Base-by-base conservation (phyloP, 2,888 invertebrate species). In the Mythimna loreyi region DNA sequence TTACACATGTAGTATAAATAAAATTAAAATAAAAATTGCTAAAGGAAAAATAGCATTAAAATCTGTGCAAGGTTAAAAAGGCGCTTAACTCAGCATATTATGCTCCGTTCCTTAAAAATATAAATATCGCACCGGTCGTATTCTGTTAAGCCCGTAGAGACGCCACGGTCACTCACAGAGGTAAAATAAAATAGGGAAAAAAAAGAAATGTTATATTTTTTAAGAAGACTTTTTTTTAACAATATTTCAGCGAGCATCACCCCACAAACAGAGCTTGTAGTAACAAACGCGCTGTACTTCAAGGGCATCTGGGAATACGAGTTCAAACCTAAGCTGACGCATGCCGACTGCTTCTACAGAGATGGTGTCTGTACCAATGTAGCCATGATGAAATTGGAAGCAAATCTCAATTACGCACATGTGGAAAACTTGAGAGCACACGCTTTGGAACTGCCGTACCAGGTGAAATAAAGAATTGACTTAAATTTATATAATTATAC, bases 201-300 rank as follows among this genome's bases (percentile, higher is more conserved):
- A 33, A 5, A 33, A 33, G 8, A 33, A 6, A 33, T 33, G 33
- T 13, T 2, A 11, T 21, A 11, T 11, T 23, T 49, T 21, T 11
- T 5, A 13, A 13, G 33, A 49, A 9, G 28, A 28, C 0, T 36
- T 59, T 7, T 5, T 64, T 49, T 40, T 40, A 16, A 40, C 40
- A 8, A 19, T 2, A 28, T 80, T 78, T 2, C 89, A 97, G 97
- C 86, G 8, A 91, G 92, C 55, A 86, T 97, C 16, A 89, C 89
- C 33, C 89, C 96, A 0, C 88, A 95, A 6, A 93, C 96, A 0
- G 93, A 96, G 58, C 86, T 97, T 53, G 62, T 97, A 0, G 81
- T 97, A 23, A 94, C 96, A 0, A 97, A 97, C 77, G 97, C 97
- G 0, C 84, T 97, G 19, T 97, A 97, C 90, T 97, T 97, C 92